Conservation (phyloP, 2,797 vertebrate genomes). For the Rousettus madagascariensis region DNA sequence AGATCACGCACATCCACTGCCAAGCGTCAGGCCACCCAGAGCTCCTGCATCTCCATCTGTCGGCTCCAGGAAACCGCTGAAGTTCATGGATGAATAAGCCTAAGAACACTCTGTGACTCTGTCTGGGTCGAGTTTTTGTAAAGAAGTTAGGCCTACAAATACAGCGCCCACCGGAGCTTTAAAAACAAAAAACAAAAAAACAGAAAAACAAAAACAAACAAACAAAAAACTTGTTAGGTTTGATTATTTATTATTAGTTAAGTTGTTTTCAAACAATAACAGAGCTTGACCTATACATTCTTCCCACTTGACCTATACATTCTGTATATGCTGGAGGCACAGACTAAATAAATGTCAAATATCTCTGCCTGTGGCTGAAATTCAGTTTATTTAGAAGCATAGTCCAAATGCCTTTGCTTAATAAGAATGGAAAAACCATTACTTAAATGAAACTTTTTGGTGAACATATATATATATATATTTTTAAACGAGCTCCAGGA, state of each 20-base stretch:
- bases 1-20: constrained; percentile 51
- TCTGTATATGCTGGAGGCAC: not conserved
- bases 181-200: too few species aligned
- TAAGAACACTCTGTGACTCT: not conserved
- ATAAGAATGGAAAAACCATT: not conserved
- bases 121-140: not conserved
- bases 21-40: constrained; percentile 44
- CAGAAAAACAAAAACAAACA: too few species aligned
- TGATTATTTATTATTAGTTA: not conserved
- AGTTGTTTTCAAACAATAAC: not conserved
- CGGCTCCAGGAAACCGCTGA: constrained; percentile 24
- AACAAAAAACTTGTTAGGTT: not conserved
- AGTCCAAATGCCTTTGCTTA: not conserved
- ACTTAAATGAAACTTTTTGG: not conserved
- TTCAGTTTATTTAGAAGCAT: not conserved
- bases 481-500: not conserved
- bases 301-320: not conserved
- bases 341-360: not conserved
- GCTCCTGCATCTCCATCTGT: constrained; percentile 35
- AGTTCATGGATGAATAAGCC: not conserved
- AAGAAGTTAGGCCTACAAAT: not conserved
- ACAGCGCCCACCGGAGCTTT: not conserved
- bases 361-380: not conserved
- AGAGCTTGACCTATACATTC: not conserved
- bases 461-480: not conserved